phyloP scores from a whole-genome alignment of 2,888 invertebrate species.

The Cheilosia vernalis region DNA sequence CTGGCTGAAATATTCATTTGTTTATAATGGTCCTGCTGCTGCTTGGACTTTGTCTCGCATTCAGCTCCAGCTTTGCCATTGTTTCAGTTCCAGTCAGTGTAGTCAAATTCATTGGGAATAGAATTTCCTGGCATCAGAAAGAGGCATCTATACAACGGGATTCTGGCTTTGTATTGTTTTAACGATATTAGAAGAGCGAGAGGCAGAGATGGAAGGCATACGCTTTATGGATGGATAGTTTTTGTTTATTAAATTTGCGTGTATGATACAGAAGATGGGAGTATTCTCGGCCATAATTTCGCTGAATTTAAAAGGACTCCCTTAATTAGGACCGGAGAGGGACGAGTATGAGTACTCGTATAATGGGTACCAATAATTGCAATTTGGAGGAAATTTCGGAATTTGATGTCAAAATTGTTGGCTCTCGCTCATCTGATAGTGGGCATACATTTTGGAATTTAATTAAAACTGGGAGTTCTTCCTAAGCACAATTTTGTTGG shows the following conservation, averaged over 20 bases:
- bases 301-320: conserved; percentile 3
- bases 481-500: neutral
- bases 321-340: neutral
- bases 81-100: conserved; percentile 9
- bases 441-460: neutral
- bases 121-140: conserved; percentile 25
- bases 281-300: neutral
- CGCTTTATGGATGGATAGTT: conserved; percentile 25
- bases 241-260: conserved; percentile 30
- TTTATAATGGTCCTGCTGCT: conserved; percentile 1
- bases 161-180: neutral
- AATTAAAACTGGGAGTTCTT: neutral
- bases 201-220: neutral
- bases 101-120: conserved; percentile 28
- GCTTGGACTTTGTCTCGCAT: conserved; percentile 18
- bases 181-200: neutral
- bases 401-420: neutral
- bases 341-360: no score
- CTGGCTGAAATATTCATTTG: conserved; percentile 11
- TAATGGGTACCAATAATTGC: no score
- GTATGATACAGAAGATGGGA: neutral
- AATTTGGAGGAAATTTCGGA: neutral
- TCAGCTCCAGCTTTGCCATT: neutral
- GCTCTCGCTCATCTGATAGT: neutral
- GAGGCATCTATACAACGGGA: neutral